Evolutionary conservation across 2,113 vertebrate species (phyloP), one percentile per base, ranked within the genome.

Genomic region (Pangasianodon hypophthalmus): DNA sequence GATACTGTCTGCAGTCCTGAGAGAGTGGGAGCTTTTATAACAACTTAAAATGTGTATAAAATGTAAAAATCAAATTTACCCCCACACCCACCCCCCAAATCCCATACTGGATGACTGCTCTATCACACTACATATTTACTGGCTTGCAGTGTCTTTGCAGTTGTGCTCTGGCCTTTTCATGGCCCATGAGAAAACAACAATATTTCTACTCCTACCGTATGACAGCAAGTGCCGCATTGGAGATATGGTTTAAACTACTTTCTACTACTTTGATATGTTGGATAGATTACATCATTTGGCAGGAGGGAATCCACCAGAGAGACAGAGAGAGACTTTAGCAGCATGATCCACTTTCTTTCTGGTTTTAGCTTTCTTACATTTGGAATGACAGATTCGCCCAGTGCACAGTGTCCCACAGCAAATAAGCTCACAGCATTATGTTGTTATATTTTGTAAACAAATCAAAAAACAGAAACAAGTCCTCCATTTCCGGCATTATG

Each of bases 21-120:
- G 85, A 87, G 88, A 88, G 62, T 52, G 21, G 64, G 54, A 83
- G 44, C 89, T 84, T 91, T 82, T 80, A 85, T 81, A 50, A 89
- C 52, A 58, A 87, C 48, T 82, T 89, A 85, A 89, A 89, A 85
- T 87, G 81, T 91, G 86, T 91, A 89, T 69, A 79, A 88, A 91
- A 91, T 88, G 89, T 85, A 80, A 50, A 89, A 89, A 89, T 87
- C 71, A 50, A 77, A 89, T 89, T 82, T 90, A 80, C 79, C 50
- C 79, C 85, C 50, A n/a, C 50, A 37, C 1, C 37, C 37, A n/a
- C n/a, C 37, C 79, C 50, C 79, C 85, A 41, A 37, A 41, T 88
- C 44, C 16, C 81, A 77, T 86, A 75, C 80, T 60, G 50, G 46
- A 73, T 82, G 87, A 69, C 54, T 85, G 90, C 69, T 87, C 52